Evolutionary conservation across 2,113 vertebrate genomes (phyloP).

Genomic region (Ammospiza nelsoni): DNA sequence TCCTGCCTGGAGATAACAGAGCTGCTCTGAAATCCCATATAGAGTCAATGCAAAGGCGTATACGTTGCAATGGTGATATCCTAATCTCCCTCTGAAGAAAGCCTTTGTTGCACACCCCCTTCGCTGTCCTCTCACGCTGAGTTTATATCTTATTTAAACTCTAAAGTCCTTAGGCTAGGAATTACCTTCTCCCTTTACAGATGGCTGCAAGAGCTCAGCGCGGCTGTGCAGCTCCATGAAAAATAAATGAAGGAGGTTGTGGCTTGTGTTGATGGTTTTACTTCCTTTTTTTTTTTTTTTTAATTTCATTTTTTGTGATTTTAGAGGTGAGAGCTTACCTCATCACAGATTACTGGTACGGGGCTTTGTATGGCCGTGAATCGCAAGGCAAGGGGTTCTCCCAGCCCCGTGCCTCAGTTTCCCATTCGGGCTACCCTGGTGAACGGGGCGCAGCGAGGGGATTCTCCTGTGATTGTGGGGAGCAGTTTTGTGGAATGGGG

Average conservation of each 20-base stretch:
- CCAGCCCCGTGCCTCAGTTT: neutral
- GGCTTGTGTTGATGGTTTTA: neutral
- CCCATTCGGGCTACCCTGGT: neutral
- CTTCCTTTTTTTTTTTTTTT: neutral
- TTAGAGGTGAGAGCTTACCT: neutral
- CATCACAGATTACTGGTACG: neutral
- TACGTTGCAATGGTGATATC: neutral
- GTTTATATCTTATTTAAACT: slow-evolving; percentile 26
- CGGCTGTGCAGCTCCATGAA: neutral
- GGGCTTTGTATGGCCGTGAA: neutral
- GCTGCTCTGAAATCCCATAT: neutral
- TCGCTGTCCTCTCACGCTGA: neutral
- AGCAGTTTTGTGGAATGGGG: too few species aligned
- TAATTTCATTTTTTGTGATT: neutral
- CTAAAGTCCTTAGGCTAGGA: slow-evolving; percentile 34
- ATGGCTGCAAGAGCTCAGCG: slow-evolving; percentile 12
- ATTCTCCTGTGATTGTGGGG: neutral
- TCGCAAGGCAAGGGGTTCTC: too few species aligned
- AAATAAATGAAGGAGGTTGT: slow-evolving; percentile 3
- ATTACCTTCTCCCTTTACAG: slow-evolving; percentile 29
- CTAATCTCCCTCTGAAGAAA: neutral
- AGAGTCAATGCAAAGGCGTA: neutral
- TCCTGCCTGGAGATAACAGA: neutral
- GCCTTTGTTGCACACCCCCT: neutral
- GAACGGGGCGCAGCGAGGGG: neutral